Conservation (phyloP, 2,113 vertebrate species). For the Ariopsis seemanni region DNA sequence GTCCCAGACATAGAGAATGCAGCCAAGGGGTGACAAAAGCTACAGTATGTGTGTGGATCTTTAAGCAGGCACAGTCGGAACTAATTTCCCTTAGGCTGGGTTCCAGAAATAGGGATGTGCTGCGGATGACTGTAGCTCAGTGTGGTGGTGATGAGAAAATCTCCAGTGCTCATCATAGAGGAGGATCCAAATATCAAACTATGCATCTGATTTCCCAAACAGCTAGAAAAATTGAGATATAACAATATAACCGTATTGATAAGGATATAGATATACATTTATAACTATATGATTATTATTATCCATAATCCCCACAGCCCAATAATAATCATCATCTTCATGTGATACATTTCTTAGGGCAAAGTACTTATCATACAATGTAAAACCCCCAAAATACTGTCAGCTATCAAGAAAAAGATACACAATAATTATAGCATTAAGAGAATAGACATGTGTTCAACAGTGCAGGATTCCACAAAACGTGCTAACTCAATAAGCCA, state of each 20-base stretch:
- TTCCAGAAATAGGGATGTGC: slow-evolving; percentile 45
- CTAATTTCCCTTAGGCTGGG: slow-evolving; percentile 37
- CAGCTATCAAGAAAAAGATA: too few species aligned
- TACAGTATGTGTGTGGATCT: slow-evolving; percentile 20
- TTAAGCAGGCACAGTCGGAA: slow-evolving; percentile 29
- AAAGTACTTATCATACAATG: background rate
- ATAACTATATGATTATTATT: background rate
- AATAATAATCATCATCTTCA: background rate
- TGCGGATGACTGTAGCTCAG: slow-evolving; percentile 30
- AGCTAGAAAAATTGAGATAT: background rate
- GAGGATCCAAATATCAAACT: background rate
- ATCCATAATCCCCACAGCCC: background rate
- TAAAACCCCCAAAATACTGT: background rate
- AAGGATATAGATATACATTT: background rate
- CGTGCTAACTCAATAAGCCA: background rate
- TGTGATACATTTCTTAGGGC: background rate
- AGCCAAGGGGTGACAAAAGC: slow-evolving; percentile 33
- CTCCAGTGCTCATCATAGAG: slow-evolving; percentile 9
- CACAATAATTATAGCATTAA: too few species aligned
- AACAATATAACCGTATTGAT: background rate
- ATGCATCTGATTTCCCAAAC: background rate
- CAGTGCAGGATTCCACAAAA: too few species aligned
- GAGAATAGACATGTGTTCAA: too few species aligned
- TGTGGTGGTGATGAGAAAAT: slow-evolving; percentile 23
- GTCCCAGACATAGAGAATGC: slow-evolving; percentile 10